Percentiles rank a stretch among this genome's conserved stretches.
Conservation (phyloP, 1,140 invertebrate genomes). For the Pogonus chalceus region DNA sequence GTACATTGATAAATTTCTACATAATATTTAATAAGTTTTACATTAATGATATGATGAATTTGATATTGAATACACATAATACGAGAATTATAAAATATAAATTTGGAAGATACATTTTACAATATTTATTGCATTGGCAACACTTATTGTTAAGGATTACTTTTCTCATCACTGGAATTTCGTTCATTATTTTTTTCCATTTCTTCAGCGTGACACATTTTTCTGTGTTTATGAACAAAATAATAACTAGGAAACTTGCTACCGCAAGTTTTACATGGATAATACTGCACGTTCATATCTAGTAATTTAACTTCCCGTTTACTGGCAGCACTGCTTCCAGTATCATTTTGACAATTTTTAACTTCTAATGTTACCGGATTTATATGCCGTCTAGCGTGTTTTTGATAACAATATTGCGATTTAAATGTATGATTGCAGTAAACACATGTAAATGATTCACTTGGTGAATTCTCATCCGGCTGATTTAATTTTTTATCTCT, state of each 20-base stretch:
- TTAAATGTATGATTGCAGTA: constrained; percentile 75
- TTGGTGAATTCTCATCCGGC: constrained; percentile 25
- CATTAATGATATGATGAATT: not conserved
- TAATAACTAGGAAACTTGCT: constrained; percentile 88
- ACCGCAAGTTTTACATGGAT: constrained; percentile 84
- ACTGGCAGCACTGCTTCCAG: constrained; percentile 4
- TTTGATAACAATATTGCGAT: constrained; percentile 71
- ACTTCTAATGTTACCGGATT: constrained; percentile 38
- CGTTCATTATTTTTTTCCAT: constrained; percentile 32
- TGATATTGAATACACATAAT: not conserved
- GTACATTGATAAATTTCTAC: not conserved
- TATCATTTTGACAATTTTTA: constrained; percentile 18
- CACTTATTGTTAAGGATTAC: not conserved
- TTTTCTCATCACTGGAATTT: not conserved
- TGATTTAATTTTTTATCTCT: constrained; percentile 31
- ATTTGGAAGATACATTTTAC: not conserved
- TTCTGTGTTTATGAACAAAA: constrained; percentile 85
- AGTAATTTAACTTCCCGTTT: constrained; percentile 49
- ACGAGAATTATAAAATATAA: not conserved
- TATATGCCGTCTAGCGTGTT: constrained; percentile 62
- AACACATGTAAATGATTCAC: constrained; percentile 53
- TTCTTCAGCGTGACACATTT: constrained; percentile 67
- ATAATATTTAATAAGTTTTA: not conserved
- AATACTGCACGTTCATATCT: constrained; percentile 80
- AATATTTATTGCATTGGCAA: not conserved